Evolutionary conservation across 2,888 invertebrate genomes (phyloP).

Genomic region (Lasioglossum oenotherae): DNA sequence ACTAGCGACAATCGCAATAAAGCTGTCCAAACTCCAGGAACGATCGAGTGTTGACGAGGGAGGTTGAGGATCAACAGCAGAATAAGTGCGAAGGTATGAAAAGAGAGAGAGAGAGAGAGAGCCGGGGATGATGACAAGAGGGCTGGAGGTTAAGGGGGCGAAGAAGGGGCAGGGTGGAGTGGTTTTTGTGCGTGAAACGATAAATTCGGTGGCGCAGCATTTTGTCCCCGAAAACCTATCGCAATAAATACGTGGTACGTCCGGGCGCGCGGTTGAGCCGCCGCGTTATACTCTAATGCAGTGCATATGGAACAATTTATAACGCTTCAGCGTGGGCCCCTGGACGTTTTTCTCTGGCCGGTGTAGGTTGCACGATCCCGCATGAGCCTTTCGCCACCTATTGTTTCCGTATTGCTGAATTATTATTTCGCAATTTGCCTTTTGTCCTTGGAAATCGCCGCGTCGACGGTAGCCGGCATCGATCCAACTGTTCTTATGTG

Average conservation of each 20-base stretch:
- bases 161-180: constrained; percentile 46
- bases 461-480: constrained; percentile 1
- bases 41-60: background rate
- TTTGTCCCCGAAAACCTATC: constrained; percentile 82
- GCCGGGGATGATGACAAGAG: background rate
- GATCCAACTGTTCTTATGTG: constrained; percentile 7
- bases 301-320: constrained; percentile 82
- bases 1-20: background rate
- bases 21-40: background rate
- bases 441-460: constrained; percentile 42
- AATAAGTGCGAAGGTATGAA: background rate
- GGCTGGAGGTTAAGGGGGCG: background rate
- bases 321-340: constrained; percentile 67
- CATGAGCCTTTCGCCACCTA: constrained; percentile 50
- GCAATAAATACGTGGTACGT: constrained; percentile 81
- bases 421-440: constrained; percentile 65
- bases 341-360: constrained; percentile 51
- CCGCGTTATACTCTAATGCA: constrained; percentile 80
- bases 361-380: constrained; percentile 32
- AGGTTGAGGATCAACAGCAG: background rate
- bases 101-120: background rate
- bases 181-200: constrained; percentile 75
- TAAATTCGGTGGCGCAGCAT: constrained; percentile 80
- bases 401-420: constrained; percentile 66
- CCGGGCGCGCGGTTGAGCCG: constrained; percentile 71